Conservation (phyloP, 2,113 vertebrate species). For the Nannospalax galili region DNA sequence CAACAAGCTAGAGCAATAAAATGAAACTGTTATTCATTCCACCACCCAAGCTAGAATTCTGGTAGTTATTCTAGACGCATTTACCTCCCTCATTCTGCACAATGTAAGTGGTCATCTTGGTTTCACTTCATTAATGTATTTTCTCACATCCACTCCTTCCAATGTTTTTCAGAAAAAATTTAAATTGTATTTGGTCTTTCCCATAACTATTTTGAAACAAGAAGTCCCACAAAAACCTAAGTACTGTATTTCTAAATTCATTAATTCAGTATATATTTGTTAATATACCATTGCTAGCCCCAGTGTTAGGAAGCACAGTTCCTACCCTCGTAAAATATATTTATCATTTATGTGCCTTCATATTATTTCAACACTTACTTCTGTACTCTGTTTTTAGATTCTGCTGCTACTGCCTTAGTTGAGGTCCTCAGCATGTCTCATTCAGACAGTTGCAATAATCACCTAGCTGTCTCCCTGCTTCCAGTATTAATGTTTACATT, state of each 20-base stretch:
- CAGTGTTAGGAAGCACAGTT: neutral
- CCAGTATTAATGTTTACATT: neutral
- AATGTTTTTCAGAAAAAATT: neutral
- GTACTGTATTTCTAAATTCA: neutral
- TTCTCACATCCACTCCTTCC: neutral
- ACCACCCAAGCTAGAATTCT: constrained; percentile 26
- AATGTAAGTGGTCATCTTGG: constrained; percentile 1
- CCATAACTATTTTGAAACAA: neutral
- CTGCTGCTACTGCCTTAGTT: constrained; percentile 20
- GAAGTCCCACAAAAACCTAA: neutral
- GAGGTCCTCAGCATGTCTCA: neutral
- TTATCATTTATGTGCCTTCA: neutral
- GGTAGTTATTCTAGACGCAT: neutral
- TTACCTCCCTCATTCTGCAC: neutral
- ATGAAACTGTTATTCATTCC: constrained; percentile 32
- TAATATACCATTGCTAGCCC: neutral
- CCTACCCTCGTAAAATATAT: neutral
- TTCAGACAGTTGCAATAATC: neutral
- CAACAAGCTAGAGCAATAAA: neutral
- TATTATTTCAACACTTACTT: neutral
- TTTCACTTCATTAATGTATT: neutral
- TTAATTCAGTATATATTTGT: neutral
- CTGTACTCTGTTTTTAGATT: constrained; percentile 17
- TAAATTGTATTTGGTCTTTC: neutral
- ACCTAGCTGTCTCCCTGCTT: neutral